Conservation (phyloP, 2,888 invertebrate genomes). For the Dryobotodes eremita region DNA sequence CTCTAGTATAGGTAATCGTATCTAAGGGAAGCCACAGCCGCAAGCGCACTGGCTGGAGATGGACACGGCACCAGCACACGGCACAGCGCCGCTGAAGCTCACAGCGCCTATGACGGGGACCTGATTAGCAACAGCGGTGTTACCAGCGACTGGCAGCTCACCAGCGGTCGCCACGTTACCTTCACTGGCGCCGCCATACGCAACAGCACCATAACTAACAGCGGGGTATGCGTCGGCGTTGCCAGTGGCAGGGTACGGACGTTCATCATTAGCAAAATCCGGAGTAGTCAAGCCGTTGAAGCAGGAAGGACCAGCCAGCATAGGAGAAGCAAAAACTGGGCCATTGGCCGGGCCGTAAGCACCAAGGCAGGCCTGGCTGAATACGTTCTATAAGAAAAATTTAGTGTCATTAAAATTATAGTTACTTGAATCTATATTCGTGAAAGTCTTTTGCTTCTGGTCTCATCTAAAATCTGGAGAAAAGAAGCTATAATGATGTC, state of each 20-base stretch:
- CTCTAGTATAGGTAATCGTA: no score
- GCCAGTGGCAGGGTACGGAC: conserved; percentile 4
- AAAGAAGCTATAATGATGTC: no score
- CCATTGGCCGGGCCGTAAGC: conserved; percentile 3
- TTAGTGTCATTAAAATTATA: no score
- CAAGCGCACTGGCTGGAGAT: neutral
- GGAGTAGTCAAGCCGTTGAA: conserved; percentile 2
- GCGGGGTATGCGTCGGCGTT: neutral
- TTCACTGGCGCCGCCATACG: conserved; percentile 55
- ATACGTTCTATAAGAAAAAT: neutral
- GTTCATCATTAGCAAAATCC: conserved; percentile 4
- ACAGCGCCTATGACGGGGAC: neutral
- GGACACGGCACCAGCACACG: neutral
- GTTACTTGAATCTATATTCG: no score
- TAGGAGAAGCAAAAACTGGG: neutral
- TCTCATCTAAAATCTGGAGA: no score
- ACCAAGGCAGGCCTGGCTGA: neutral
- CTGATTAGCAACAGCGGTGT: conserved; percentile 49
- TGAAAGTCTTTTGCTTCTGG: no score
- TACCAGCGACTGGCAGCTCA: conserved; percentile 63
- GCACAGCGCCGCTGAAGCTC: neutral
- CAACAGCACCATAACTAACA: neutral
- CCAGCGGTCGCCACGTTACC: conserved; percentile 58
- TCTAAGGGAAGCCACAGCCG: no score
- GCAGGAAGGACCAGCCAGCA: neutral